Conservation (phyloP, 2,113 vertebrate species). For the Tetraodon nigroviridis region DNA sequence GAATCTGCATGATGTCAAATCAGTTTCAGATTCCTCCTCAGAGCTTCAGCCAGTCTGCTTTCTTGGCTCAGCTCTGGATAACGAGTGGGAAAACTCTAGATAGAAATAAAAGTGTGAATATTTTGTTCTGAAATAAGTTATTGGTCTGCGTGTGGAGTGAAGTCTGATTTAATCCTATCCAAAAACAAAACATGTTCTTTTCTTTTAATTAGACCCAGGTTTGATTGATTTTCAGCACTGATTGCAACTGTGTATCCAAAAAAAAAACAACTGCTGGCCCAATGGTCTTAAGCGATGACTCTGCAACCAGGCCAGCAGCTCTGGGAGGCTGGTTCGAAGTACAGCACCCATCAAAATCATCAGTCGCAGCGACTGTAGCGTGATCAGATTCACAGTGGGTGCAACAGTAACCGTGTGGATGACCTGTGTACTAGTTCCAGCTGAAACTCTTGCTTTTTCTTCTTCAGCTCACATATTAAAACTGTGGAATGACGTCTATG, state of each 20-base stretch:
- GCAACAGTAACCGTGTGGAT: no score
- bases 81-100: background rate
- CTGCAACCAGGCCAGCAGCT: no score
- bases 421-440: conserved; percentile 20
- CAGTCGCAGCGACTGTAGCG: no score
- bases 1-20: conserved; percentile 17
- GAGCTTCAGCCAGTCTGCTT: conserved; percentile 4
- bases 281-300: no score
- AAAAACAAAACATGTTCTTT: background rate
- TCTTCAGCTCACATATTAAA: background rate
- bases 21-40: conserved; percentile 12
- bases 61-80: conserved; percentile 2
- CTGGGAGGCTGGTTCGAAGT: no score
- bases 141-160: background rate
- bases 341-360: no score
- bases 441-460: background rate
- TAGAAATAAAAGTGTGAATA: conserved; percentile 10
- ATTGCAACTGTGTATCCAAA: no score
- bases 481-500: background rate
- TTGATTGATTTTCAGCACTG: no score
- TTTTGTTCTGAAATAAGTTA: background rate
- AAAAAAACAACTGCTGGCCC: no score
- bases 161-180: background rate
- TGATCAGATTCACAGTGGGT: no score
- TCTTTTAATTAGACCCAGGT: background rate